Evolutionary conservation across 2,888 invertebrate species (phyloP), one percentile per base, ranked within the genome.

Genomic region (Sipha maydis): DNA sequence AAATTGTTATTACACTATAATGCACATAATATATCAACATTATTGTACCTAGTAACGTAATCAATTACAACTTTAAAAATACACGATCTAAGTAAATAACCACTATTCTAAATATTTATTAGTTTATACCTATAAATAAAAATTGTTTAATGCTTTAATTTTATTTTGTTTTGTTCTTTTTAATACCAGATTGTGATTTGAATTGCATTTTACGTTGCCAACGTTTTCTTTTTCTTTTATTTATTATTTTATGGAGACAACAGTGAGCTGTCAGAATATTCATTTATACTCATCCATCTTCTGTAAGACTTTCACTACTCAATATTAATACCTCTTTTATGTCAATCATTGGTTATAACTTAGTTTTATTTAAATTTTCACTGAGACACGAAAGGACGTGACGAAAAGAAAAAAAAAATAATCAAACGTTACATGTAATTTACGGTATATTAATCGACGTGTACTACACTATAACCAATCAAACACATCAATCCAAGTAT

Each of bases 321-420:
- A 54, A 54, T 54, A 34, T 28, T 11, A 71, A 83, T 14, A 71
- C 38, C 67, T 80, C 11, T 14, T 41, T 69, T 67, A 25, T 73
- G 73, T 83, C 83, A 83, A 73, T 83, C 73, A 83, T 54, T 83
- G 80, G 73, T 83, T 56, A 38, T 54, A 71, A 83, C 73, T 73
- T 54, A 19, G 54, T 73, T 73, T 83, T n/a, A n/a, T 83, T 83
- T 34, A 73, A 73, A 83, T 56, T 83, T n/a, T 54, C 3, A 9
- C 14, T 7, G 17, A 2, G 14, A 28, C 14, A 61, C 61, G 4
- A 25, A 14, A 69, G 2, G 69, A 28, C 3, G 25, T 3, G 28
- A 28, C n/a, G 69, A 25, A 25, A 28, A 61, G 21, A 61, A 25
- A 61, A 61, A 61, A 67, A 67, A 67, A 48, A 48, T 2, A 48